Percentiles rank a stretch among this genome's conserved stretches.
These are phyloP conservation scores for Phalacrocorax carbo DNA, from an alignment of 2,113 vertebrate genomes.

Conservation along the genomic window DNA sequence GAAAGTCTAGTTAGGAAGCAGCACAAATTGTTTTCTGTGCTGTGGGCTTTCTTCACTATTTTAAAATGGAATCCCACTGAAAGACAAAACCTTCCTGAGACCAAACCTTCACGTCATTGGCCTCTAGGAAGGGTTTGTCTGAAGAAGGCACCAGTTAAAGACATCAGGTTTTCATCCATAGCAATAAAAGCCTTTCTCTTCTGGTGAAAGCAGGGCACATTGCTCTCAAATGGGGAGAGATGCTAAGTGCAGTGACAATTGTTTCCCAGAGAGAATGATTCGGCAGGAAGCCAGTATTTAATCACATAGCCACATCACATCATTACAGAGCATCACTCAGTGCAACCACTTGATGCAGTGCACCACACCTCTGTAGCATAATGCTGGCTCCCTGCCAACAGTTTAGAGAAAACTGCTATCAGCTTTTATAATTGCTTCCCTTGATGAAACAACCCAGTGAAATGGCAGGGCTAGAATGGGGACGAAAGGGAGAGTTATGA, in stretches of 20 bases:
- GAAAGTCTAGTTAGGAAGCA: neutral
- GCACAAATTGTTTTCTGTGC: neutral
- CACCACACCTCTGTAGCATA: constrained; percentile 50
- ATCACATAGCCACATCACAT: constrained; percentile 70
- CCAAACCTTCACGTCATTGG: neutral
- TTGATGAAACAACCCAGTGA: constrained; percentile 42
- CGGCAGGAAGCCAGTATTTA: constrained; percentile 71
- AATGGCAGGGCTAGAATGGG: constrained; percentile 33
- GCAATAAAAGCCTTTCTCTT: constrained; percentile 14
- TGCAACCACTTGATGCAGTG: constrained; percentile 66
- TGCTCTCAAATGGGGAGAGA: constrained; percentile 34
- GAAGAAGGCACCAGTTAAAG: constrained; percentile 11
- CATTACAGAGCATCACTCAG: constrained; percentile 57
- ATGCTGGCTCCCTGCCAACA: constrained; percentile 60
- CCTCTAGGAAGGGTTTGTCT: constrained; percentile 8
- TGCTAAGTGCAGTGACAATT: constrained; percentile 61
- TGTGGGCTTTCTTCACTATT: neutral
- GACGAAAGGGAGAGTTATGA: neutral
- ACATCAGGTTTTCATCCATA: neutral
- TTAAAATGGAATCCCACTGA: neutral
- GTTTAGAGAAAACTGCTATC: constrained; percentile 55
- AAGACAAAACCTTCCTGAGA: neutral
- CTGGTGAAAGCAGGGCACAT: neutral
- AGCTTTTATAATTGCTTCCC: constrained; percentile 66
- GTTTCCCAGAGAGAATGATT: constrained; percentile 67